Evolutionary conservation across 2,888 invertebrate genomes (phyloP).

Genomic region (Rhagium mordax): DNA sequence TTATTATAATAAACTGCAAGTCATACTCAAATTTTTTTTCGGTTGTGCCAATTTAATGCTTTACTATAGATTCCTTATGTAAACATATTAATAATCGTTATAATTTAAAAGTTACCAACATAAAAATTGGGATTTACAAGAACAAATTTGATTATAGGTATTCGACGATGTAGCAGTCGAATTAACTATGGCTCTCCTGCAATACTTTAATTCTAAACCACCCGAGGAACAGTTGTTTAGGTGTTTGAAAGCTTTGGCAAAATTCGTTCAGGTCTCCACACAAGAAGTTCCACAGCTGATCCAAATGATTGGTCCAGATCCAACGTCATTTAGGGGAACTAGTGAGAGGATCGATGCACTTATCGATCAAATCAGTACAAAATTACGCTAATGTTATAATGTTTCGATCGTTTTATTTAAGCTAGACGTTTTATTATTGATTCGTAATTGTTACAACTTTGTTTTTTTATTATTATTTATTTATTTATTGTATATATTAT

Average conservation of each 20-base stretch:
- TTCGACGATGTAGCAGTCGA: conserved; percentile 96
- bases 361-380: conserved; percentile 77
- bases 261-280: conserved; percentile 81
- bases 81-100: neutral
- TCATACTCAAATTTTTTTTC: no score
- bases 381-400: conserved; percentile 27
- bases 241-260: conserved; percentile 84
- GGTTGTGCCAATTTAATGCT: no score
- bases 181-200: conserved; percentile 91
- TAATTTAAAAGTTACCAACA: neutral
- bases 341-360: conserved; percentile 87
- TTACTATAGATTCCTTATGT: no score
- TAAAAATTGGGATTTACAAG: neutral
- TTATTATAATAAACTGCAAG: no score
- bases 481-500: conserved; percentile 9
- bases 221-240: conserved; percentile 88
- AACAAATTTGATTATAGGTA: conserved; percentile 74
- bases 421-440: neutral
- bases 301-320: conserved; percentile 92
- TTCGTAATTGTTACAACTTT: neutral
- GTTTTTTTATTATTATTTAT: conserved; percentile 1
- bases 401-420: neutral
- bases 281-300: conserved; percentile 91
- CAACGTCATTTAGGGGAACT: conserved; percentile 85
- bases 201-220: conserved; percentile 87